Conservation (phyloP, 2,888 invertebrate species). For the Euplagia quadripunctaria region DNA sequence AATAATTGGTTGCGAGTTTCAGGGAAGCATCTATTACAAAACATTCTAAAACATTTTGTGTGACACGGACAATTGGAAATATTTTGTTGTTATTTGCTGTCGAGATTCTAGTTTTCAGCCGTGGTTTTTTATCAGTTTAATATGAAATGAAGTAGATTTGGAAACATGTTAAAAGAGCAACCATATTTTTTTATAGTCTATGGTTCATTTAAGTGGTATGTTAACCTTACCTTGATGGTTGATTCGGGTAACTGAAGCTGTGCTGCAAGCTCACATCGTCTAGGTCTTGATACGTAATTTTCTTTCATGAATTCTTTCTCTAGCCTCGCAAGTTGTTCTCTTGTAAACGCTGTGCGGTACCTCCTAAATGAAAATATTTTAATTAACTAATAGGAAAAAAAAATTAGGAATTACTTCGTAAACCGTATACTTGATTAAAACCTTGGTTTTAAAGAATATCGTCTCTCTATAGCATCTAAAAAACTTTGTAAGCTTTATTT, state of each 20-base stretch:
- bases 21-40: background rate
- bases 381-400: background rate
- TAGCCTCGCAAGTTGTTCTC: slow-evolving; percentile 96
- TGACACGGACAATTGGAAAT: no score
- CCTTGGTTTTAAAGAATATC: no score
- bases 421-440: no score
- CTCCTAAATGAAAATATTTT: slow-evolving; percentile 84
- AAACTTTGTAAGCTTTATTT: no score
- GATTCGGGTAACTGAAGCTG: slow-evolving; percentile 97
- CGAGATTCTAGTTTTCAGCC: no score
- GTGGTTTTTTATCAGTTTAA: no score
- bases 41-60: no score
- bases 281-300: slow-evolving; percentile 98
- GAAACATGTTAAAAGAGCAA: no score
- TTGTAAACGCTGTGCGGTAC: slow-evolving; percentile 98
- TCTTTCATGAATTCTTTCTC: slow-evolving; percentile 99
- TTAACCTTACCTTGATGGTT: slow-evolving; percentile 95
- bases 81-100: no score
- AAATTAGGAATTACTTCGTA: background rate
- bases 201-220: background rate
- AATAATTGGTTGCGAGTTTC: slow-evolving; percentile 25
- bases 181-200: background rate
- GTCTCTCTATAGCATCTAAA: no score
- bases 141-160: no score
- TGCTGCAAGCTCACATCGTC: slow-evolving; percentile 97